phyloP scores from a whole-genome alignment of 2,888 invertebrate species.

The Oligia fasciuncula region DNA sequence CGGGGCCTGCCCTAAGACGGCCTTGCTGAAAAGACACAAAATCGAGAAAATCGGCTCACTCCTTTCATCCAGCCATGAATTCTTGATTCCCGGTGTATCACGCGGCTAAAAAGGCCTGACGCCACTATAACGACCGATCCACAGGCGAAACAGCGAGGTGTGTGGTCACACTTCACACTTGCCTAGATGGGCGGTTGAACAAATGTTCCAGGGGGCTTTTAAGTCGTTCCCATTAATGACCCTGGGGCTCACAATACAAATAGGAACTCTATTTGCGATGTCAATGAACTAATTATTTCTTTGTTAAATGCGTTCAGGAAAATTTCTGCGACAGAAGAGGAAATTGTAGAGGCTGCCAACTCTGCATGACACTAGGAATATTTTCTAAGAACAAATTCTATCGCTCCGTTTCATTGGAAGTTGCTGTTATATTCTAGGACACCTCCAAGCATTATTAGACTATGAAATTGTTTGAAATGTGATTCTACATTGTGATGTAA shows the following conservation, averaged over 20 bases:
- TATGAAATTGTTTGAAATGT: conserved; percentile 23
- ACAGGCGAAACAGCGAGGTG: conserved; percentile 63
- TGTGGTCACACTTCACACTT: conserved; percentile 75
- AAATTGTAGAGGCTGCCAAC: conserved; percentile 32
- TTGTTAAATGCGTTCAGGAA: conserved; percentile 6
- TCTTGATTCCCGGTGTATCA: conserved; percentile 22
- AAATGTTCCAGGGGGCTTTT: conserved; percentile 69
- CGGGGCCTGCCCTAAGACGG: background rate
- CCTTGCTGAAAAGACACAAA: conserved; percentile 22
- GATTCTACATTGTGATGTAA: conserved; percentile 53
- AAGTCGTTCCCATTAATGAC: conserved; percentile 59
- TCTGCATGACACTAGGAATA: conserved; percentile 32
- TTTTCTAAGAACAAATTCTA: conserved; percentile 24
- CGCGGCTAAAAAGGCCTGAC: conserved; percentile 11
- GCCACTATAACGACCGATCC: conserved; percentile 25
- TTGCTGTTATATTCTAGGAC: conserved; percentile 15
- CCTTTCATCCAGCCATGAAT: conserved; percentile 10
- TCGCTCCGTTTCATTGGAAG: conserved; percentile 7
- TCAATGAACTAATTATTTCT: conserved; percentile 44
- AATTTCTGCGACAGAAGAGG: conserved; percentile 1
- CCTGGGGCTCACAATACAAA: conserved; percentile 36
- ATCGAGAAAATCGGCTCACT: conserved; percentile 22
- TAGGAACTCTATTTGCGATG: conserved; percentile 33
- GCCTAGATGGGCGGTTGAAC: conserved; percentile 66
- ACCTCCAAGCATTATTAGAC: conserved; percentile 9